Evolutionary conservation across 2,797 vertebrate genomes (phyloP).

Genomic region (Crenichthys baileyi): DNA sequence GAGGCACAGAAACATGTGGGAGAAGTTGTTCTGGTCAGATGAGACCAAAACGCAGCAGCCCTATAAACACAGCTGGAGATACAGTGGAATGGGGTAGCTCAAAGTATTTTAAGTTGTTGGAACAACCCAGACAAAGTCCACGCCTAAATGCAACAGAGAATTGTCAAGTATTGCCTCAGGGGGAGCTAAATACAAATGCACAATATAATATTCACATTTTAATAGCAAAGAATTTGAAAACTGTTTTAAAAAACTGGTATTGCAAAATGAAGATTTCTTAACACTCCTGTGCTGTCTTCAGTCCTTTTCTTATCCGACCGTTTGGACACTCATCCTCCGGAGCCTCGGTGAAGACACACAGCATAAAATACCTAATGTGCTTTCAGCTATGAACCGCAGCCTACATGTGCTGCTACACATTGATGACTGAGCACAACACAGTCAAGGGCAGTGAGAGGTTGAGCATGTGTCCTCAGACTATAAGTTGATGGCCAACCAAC

Average conservation of each 20-base stretch:
- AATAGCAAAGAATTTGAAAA: not conserved
- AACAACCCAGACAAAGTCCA: not conserved
- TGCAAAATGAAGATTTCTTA: not conserved
- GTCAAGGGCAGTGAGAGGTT: not conserved
- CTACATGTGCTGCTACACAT: not conserved
- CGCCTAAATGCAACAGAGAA: not conserved
- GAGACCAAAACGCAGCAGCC: not conserved
- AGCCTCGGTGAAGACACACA: not conserved
- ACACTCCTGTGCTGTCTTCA: not conserved
- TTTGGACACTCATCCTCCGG: not conserved
- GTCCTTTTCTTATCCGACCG: not conserved
- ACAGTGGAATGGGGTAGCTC: not conserved
- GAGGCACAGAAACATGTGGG: not conserved
- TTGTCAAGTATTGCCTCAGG: too few relatives aligned
- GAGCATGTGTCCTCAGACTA: not conserved
- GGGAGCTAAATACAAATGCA: not conserved
- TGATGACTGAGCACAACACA: not conserved
- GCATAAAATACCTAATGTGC: not conserved
- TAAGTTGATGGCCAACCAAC: not conserved
- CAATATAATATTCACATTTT: not conserved
- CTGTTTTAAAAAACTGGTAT: not conserved
- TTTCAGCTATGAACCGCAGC: conserved; percentile 2
- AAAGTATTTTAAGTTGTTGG: not conserved
- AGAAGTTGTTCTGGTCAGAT: not conserved
- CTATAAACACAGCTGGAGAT: not conserved